Conservation (phyloP, 2,113 vertebrate genomes). For the Anhinga rufa region DNA sequence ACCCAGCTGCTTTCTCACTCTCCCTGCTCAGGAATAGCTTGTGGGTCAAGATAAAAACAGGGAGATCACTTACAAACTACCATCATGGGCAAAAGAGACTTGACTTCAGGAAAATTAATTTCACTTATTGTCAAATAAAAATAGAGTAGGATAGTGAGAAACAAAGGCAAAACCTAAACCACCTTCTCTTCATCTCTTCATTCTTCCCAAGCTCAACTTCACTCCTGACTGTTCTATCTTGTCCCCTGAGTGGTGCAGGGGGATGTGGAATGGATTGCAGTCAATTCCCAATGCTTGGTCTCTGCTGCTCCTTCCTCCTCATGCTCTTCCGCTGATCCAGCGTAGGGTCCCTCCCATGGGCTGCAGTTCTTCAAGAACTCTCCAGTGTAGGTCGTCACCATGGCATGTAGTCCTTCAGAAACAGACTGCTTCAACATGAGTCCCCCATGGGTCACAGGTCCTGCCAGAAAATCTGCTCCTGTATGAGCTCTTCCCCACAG, state of each 20-base stretch:
- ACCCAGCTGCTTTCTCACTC: not conserved
- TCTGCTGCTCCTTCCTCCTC: not conserved
- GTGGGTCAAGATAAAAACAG: not conserved
- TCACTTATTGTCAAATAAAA: not conserved
- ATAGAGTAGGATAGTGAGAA: not conserved
- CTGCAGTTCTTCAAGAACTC: not conserved
- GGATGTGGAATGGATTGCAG: not conserved
- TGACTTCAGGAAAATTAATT: not conserved
- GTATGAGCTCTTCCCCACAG: not conserved
- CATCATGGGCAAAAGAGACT: not conserved
- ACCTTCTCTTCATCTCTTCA: not conserved
- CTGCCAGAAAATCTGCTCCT: not conserved
- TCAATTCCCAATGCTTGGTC: not conserved
- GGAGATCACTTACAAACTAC: not conserved
- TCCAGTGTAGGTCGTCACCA: not conserved
- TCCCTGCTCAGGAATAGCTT: not conserved
- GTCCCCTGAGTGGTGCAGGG: accelerated
- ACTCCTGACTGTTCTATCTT: not conserved
- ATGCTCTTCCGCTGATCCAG: not conserved
- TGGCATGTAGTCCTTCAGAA: not conserved
- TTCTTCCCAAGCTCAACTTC: not conserved
- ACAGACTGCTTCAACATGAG: not conserved
- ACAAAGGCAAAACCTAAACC: not conserved
- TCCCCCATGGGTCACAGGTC: not conserved
- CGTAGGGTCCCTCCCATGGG: accelerated